These are phyloP conservation scores for Patella depressa DNA, from an alignment of 2,888 invertebrate species.

Conservation along the genomic window DNA sequence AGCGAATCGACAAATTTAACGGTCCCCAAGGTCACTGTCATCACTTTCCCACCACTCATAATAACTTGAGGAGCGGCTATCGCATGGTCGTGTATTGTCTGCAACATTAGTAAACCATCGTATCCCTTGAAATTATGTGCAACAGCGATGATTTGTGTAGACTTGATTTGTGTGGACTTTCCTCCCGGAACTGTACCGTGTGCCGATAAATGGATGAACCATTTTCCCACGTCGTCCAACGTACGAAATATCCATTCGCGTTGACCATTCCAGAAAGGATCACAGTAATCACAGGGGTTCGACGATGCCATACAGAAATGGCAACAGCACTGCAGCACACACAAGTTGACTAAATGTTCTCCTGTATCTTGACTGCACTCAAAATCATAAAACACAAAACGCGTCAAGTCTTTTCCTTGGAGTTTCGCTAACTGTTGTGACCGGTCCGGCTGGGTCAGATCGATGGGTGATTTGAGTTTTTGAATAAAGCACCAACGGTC, in stretches of 20 bases:
- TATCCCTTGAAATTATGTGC: conserved; percentile 8
- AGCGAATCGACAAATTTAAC: background rate
- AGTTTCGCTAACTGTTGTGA: background rate
- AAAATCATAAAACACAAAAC: background rate
- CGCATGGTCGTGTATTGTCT: background rate
- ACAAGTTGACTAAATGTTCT: background rate
- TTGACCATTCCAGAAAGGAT: background rate
- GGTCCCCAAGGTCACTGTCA: background rate
- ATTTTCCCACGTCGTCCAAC: background rate
- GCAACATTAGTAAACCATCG: background rate
- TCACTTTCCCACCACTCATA: background rate
- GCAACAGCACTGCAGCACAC: background rate
- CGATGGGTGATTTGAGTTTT: background rate
- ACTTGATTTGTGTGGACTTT: background rate
- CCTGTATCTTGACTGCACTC: background rate
- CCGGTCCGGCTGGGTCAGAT: background rate
- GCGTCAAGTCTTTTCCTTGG: background rate
- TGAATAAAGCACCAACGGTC: background rate
- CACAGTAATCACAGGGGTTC: background rate
- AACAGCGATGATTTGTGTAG: background rate
- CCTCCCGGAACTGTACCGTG: background rate
- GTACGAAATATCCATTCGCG: background rate
- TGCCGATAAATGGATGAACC: background rate
- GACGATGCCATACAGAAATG: background rate
- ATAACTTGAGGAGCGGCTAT: background rate